phyloP scores from a whole-genome alignment of 2,888 invertebrate species.

The Odontomyia ornata region DNA sequence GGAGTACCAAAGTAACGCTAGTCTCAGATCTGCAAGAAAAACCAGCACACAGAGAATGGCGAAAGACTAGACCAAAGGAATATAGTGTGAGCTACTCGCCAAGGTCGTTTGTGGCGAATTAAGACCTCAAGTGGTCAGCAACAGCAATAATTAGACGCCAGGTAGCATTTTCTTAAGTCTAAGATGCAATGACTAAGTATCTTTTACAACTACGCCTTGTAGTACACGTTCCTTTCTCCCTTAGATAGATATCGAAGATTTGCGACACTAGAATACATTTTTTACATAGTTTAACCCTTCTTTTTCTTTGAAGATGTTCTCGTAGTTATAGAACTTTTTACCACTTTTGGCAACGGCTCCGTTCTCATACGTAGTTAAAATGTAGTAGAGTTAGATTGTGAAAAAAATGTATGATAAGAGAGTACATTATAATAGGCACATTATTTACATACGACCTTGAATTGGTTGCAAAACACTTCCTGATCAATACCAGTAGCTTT shows the following conservation, averaged over 20 bases:
- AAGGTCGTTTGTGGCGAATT: constrained; percentile 10
- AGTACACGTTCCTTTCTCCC: not conserved
- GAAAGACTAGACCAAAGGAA: no score
- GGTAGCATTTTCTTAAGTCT: not conserved
- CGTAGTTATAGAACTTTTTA: no score
- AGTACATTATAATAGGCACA: no score
- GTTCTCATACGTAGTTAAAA: no score
- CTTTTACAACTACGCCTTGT: not conserved
- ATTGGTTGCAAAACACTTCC: no score
- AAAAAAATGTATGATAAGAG: no score
- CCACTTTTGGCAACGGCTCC: no score
- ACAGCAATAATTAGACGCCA: constrained; percentile 5
- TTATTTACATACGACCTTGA: no score
- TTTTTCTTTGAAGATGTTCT: not conserved
- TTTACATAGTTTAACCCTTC: not conserved
- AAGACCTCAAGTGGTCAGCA: constrained; percentile 16
- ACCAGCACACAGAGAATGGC: no score
- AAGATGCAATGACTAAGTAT: constrained; percentile 2
- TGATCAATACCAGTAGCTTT: no score
- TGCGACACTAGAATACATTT: not conserved
- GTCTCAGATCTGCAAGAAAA: no score
- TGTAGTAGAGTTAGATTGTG: no score
- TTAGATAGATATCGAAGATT: not conserved
- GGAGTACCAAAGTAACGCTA: not conserved
- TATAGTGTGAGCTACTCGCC: not conserved